phyloP scores from a whole-genome alignment of 2,113 vertebrate genomes.

The Mesoclemmys tuberculata region DNA sequence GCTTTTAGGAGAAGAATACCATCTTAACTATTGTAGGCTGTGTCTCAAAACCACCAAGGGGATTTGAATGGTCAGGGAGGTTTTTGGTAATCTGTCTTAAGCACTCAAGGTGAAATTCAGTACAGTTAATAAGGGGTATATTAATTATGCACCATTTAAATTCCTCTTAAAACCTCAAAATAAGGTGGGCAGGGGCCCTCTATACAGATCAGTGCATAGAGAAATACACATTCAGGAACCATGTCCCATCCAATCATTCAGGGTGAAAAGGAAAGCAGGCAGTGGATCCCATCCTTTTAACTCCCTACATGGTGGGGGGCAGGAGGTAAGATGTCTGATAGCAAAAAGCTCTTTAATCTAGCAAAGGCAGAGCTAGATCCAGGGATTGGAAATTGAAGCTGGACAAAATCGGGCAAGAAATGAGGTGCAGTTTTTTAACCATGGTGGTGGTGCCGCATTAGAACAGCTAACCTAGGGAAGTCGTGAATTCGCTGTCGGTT shows the following conservation, averaged over 20 bases:
- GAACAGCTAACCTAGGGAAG: neutral
- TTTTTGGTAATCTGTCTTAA: neutral
- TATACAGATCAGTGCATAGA: neutral
- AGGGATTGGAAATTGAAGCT: neutral
- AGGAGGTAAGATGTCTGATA: neutral
- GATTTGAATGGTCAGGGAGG: neutral
- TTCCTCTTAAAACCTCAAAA: accelerated
- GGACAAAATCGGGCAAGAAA: neutral
- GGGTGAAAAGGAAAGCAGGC: neutral
- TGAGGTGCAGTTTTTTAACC: neutral
- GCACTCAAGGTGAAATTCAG: accelerated
- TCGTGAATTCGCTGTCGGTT: neutral
- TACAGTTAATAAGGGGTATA: accelerated
- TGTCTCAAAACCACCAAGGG: accelerated
- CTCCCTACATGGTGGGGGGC: neutral
- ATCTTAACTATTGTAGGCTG: accelerated
- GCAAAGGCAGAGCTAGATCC: neutral
- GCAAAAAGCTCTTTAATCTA: neutral
- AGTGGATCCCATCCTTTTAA: neutral
- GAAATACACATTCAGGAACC: neutral
- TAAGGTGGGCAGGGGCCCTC: neutral
- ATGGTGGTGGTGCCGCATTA: neutral
- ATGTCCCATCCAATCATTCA: neutral
- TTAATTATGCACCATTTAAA: accelerated
- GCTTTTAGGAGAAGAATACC: neutral